Conservation (phyloP, 2,797 vertebrate species). For the Pithecia hirsuta region DNA sequence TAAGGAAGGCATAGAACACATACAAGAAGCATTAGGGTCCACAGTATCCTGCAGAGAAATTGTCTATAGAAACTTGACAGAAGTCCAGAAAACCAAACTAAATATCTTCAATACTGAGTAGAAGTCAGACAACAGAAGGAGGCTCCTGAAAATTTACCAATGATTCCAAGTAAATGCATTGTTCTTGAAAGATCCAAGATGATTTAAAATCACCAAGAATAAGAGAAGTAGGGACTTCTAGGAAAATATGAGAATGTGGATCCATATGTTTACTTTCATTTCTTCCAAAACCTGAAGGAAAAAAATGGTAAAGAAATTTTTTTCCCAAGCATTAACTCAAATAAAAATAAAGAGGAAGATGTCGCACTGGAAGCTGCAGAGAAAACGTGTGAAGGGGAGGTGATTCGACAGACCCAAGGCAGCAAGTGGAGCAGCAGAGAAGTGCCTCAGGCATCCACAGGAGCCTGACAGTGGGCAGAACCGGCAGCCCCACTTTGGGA, state of each 20-base stretch:
- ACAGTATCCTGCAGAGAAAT: not conserved
- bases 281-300: not conserved
- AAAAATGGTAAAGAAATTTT: not conserved
- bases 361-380: not conserved
- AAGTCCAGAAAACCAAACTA: not conserved
- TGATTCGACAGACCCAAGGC: not conserved
- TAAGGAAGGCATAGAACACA: not conserved
- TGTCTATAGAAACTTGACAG: not conserved
- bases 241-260: not conserved
- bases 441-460: not conserved
- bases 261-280: not conserved
- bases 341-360: not conserved
- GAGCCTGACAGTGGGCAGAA: not conserved
- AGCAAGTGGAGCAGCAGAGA: not conserved
- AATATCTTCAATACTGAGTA: not conserved
- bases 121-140: not conserved
- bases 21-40: not conserved
- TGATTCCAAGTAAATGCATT: not conserved
- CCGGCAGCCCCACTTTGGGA: not conserved
- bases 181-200: not conserved
- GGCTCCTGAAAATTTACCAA: not conserved
- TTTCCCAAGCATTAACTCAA: not conserved
- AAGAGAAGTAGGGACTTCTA: not conserved
- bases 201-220: not conserved
- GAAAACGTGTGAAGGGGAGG: not conserved